Conservation (phyloP, 2,113 vertebrate species). For the Pseudopodoces humilis region DNA sequence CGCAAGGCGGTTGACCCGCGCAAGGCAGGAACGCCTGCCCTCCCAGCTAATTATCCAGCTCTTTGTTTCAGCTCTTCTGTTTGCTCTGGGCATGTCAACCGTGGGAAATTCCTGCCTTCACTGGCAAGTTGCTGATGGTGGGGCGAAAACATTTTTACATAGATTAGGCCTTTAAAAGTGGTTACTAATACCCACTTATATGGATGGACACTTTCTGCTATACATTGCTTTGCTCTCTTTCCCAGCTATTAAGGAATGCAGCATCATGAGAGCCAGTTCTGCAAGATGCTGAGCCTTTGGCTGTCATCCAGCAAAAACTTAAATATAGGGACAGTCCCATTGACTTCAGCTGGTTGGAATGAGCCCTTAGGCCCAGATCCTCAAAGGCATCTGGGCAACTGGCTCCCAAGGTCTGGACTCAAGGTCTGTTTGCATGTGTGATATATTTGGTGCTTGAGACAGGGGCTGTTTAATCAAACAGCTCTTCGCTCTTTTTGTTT, state of each 20-base stretch:
- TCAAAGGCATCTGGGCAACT: conserved; percentile 64
- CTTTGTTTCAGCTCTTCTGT: background rate
- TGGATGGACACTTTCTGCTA: conserved; percentile 46
- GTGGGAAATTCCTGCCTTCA: conserved; percentile 44
- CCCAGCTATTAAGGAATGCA: conserved; percentile 56
- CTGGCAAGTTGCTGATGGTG: conserved; percentile 21
- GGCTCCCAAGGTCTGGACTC: background rate
- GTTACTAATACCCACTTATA: conserved; percentile 41
- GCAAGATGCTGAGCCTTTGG: conserved; percentile 61
- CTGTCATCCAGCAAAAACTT: conserved; percentile 60
- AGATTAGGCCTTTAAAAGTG: conserved; percentile 52
- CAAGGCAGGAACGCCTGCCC: background rate
- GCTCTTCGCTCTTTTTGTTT: background rate
- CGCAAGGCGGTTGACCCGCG: background rate
- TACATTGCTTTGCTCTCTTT: conserved; percentile 17
- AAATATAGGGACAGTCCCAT: conserved; percentile 63
- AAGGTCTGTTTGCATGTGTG: conserved; percentile 2
- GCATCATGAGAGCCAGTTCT: conserved; percentile 61
- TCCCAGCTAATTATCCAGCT: background rate
- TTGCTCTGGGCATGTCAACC: conserved; percentile 11
- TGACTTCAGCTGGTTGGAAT: conserved; percentile 68
- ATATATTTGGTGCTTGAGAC: conserved; percentile 11
- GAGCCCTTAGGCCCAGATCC: conserved; percentile 61
- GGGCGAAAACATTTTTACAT: background rate
- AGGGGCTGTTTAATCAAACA: background rate